Conservation (phyloP, 2,113 vertebrate species). For the Crypturellus undulatus region DNA sequence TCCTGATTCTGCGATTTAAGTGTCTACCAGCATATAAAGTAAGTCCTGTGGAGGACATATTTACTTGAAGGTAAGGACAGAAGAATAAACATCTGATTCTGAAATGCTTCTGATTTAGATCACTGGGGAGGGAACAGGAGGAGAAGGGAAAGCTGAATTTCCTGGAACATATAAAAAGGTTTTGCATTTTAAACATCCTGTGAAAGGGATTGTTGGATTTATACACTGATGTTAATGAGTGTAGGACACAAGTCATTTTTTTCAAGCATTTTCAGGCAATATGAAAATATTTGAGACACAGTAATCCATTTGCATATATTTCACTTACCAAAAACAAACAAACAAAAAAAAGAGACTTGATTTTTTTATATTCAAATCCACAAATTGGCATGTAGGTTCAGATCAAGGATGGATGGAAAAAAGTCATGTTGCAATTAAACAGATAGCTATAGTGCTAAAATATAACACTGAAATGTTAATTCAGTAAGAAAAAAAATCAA, state of each 20-base stretch:
- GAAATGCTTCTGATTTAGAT: background rate
- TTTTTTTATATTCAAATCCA: background rate
- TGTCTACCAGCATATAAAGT: background rate
- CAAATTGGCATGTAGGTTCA: background rate
- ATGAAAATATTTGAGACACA: background rate
- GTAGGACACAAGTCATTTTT: background rate
- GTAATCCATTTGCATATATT: background rate
- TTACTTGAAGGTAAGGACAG: background rate
- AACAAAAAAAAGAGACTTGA: background rate
- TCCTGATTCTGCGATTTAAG: conserved; percentile 5
- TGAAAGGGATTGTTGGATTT: background rate
- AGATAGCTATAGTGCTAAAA: background rate
- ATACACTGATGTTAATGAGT: background rate
- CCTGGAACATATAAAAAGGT: background rate
- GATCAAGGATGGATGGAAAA: background rate
- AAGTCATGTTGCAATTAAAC: background rate
- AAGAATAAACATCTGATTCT: background rate
- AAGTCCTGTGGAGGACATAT: background rate
- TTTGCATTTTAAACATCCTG: background rate
- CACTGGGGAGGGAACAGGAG: no score
- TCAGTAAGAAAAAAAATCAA: background rate
- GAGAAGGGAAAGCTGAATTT: background rate
- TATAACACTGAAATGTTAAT: background rate
- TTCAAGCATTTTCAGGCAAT: background rate
- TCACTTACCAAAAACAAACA: background rate